Conservation (phyloP, 2,797 vertebrate genomes). For the Hylomyscus alleni region DNA sequence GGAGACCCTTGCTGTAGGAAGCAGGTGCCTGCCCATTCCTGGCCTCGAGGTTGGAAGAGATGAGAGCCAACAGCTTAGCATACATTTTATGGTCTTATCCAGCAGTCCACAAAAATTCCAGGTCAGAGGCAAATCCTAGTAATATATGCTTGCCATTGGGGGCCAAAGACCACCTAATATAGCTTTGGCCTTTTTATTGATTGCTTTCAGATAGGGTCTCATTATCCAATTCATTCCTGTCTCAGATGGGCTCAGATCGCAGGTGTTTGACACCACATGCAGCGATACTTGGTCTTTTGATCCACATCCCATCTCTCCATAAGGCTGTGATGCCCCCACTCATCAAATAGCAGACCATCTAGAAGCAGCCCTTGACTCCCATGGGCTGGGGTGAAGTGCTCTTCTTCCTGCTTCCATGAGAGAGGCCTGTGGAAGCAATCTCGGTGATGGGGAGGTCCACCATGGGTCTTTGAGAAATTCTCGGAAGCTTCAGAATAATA, state of each 20-base stretch:
- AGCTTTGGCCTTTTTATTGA: not conserved
- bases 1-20: not conserved
- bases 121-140: not conserved
- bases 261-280: not conserved
- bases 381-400: fast-evolving
- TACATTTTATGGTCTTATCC: not conserved
- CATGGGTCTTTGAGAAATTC: not conserved
- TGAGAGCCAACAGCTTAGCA: not conserved
- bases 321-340: not conserved
- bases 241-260: not conserved
- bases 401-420: not conserved
- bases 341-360: not conserved
- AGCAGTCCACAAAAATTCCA: not conserved
- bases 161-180: not conserved
- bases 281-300: not conserved
- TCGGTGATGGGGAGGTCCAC: fast-evolving
- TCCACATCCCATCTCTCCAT: not conserved
- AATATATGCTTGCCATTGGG: not conserved
- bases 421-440: not conserved
- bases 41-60: not conserved
- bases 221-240: not conserved
- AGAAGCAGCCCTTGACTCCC: not conserved
- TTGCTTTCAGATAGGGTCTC: not conserved
- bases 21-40: not conserved
- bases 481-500: not conserved